A percentile compares a stretch with the other conserved stretches of the same genome.
Evolutionary conservation across 2,797 vertebrate species (phyloP).

Genomic region (Sebastolobus altivelis): DNA sequence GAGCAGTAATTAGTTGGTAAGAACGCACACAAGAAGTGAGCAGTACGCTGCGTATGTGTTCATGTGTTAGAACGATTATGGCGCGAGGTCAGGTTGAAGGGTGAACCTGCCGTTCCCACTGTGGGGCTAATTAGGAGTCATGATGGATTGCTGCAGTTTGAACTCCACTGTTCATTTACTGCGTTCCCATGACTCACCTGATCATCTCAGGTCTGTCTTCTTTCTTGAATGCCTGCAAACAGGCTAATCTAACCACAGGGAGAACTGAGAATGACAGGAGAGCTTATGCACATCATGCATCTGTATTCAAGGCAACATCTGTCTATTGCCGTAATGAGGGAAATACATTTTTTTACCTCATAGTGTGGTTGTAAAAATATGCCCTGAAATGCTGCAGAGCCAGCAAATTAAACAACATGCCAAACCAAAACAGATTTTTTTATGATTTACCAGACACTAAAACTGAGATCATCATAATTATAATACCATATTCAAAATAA

Average conservation of each 20-base stretch:
- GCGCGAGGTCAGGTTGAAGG: slow-evolving; percentile 35
- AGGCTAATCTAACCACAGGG: slow-evolving; percentile 25
- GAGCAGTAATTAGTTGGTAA: slow-evolving; percentile 67
- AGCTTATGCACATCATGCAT: slow-evolving; percentile 1
- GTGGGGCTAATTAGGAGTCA: slow-evolving; percentile 59
- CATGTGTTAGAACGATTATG: slow-evolving; percentile 53
- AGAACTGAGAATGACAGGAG: slow-evolving; percentile 21
- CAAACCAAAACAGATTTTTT: slow-evolving; percentile 16
- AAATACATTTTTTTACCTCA: neutral
- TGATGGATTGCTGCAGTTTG: slow-evolving; percentile 52
- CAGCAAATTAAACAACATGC: neutral
- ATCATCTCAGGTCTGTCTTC: slow-evolving; percentile 31
- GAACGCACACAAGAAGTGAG: slow-evolving; percentile 12
- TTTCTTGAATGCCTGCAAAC: slow-evolving; percentile 24
- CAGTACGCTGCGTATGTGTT: slow-evolving; percentile 9
- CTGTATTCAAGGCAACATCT: slow-evolving; percentile 33
- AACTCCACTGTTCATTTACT: slow-evolving; percentile 50
- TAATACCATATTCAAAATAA: neutral
- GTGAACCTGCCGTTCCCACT: slow-evolving; percentile 35
- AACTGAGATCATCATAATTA: slow-evolving; percentile 1
- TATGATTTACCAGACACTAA: neutral
- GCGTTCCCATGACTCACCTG: slow-evolving; percentile 44
- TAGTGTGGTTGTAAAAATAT: slow-evolving; percentile 19
- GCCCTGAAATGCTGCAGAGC: slow-evolving; percentile 21
- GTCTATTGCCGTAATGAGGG: slow-evolving; percentile 19